These are phyloP conservation scores for Cataglyphis cursor DNA, from an alignment of 2,888 invertebrate species.

Conservation along the genomic window DNA sequence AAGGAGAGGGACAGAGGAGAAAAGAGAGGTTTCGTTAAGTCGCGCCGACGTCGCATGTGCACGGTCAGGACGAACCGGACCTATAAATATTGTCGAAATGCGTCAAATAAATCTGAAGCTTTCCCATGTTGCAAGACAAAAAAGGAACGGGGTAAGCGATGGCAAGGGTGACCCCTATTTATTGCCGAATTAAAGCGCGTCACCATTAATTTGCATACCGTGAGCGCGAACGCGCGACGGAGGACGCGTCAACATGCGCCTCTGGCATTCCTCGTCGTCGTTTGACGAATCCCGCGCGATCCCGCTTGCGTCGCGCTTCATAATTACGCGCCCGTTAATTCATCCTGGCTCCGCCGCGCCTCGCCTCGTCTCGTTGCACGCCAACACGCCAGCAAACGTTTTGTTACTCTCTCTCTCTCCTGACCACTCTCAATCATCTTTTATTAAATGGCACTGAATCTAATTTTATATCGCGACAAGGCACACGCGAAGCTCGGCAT, in stretches of 20 bases:
- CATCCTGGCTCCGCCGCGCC: constrained; percentile 33
- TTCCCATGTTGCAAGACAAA: constrained; percentile 85
- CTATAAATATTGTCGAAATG: constrained; percentile 86
- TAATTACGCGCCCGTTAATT: constrained; percentile 64
- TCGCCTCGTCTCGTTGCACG: constrained; percentile 19
- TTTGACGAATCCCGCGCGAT: constrained; percentile 51
- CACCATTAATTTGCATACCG: constrained; percentile 86
- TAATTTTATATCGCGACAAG: constrained; percentile 44
- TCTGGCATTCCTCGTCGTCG: constrained; percentile 52
- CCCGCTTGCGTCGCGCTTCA: constrained; percentile 57
- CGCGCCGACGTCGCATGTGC: constrained; percentile 76
- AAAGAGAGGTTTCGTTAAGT: constrained; percentile 76
- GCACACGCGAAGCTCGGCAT: constrained; percentile 5
- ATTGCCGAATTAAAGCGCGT: constrained; percentile 87
- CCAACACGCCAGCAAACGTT: constrained; percentile 22
- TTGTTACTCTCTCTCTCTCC: constrained; percentile 28
- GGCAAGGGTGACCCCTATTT: constrained; percentile 86
- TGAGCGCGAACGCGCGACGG: constrained; percentile 72
- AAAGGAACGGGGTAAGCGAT: constrained; percentile 84
- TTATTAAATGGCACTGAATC: constrained; percentile 39
- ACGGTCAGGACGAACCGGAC: constrained; percentile 82
- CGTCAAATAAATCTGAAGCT: constrained; percentile 86
- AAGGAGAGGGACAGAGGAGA: constrained; percentile 45
- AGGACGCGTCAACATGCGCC: constrained; percentile 65
- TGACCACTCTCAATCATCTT: constrained; percentile 34